phyloP scores from a whole-genome alignment of 2,113 vertebrate genomes.

The Astur gentilis region DNA sequence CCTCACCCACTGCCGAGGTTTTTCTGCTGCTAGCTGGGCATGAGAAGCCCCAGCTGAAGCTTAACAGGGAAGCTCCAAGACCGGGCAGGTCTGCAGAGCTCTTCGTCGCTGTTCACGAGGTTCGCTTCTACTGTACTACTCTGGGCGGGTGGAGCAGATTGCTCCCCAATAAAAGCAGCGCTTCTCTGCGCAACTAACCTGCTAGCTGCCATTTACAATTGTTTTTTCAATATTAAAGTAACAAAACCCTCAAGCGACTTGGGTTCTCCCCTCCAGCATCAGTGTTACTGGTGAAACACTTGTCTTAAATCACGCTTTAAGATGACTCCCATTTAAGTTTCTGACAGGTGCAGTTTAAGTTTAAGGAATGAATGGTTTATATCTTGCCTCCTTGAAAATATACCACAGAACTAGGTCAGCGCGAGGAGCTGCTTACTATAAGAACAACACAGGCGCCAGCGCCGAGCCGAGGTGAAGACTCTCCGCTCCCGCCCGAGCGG shows the following conservation, averaged over 20 bases:
- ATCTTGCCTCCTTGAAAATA: neutral
- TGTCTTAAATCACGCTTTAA: neutral
- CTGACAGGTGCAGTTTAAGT: conserved; percentile 35
- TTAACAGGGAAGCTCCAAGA: neutral
- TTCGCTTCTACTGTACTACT: rapidly evolving
- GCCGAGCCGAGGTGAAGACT: neutral
- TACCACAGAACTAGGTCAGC: conserved; percentile 13
- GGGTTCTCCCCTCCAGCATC: neutral
- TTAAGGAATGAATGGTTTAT: conserved; percentile 21
- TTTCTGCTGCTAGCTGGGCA: neutral
- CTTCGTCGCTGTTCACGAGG: neutral
- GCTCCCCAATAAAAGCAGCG: neutral
- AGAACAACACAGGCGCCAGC: neutral
- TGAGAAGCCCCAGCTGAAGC: rapidly evolving
- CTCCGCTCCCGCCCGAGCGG: neutral
- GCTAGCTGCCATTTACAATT: neutral
- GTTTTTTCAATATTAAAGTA: neutral
- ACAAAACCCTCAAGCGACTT: neutral
- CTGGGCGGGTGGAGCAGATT: neutral
- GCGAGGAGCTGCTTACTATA: neutral
- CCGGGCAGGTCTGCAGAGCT: neutral
- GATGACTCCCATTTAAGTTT: neutral
- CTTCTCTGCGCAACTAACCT: neutral
- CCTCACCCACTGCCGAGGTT: neutral
- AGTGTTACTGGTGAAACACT: neutral